Evolutionary conservation across 2,797 vertebrate species (phyloP), one percentile per base, ranked within the genome.

Genomic region (Hypotaenidia okinawae): DNA sequence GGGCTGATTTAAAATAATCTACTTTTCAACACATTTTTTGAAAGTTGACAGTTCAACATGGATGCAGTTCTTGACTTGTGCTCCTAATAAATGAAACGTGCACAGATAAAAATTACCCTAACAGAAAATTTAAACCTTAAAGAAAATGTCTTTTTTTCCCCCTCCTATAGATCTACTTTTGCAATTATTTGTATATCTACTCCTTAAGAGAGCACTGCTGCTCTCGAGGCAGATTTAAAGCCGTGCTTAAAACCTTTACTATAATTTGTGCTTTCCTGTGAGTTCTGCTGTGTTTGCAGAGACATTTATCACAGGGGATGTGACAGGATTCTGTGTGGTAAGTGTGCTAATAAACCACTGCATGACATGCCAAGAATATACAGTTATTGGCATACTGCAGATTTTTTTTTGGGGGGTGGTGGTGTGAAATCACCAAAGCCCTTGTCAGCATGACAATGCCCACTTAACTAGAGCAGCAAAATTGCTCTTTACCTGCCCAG

Each of bases 401-500:
- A 9, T 2, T 16, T 32, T 35, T 33, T 37, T 35, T 51, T n/a
- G n/a, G n/a, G 35, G n/a, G 35, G 47, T 51, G 16, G 27, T 17
- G 28, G 37, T 51, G 8, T 55, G 61, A 43, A 74, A 30, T 33
- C 32, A 23, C 43, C n/a, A 8, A 51, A 57, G 55, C 15, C n/a
- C 24, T 52, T 33, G 47, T 68, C 37, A 27, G 18, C 14, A 37
- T 27, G n/a, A 37, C 47, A 43, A 25, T 8, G 35, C 43, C 55
- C n/a, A 15, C 22, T 5, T 8, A 41, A 24, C 0, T 1, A 21
- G 1, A 68, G 55, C 27, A 32, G 27, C 27, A 51, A 37, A 68
- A 43, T 3, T 61, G 33, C 8, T 55, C 13, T 58, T 66, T 64
- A 21, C 18, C 51, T n/a, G 3, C 58, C 54, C 13, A 15, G 32